Evolutionary conservation across 2,888 invertebrate species (phyloP).

Genomic region (Lochmaea capreae): DNA sequence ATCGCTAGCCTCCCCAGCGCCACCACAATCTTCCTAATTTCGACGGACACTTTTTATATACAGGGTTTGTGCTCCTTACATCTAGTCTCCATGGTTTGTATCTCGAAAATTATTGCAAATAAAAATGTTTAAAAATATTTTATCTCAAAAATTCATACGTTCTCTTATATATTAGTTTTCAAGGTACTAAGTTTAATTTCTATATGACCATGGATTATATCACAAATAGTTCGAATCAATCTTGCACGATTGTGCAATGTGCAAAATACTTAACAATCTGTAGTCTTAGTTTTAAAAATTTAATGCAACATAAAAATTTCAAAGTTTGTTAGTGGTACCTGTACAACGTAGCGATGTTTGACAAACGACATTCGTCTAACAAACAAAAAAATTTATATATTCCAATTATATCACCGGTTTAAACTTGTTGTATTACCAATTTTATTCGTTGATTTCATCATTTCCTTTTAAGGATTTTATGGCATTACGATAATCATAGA

Average conservation of each 20-base stretch:
- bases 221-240: constrained; percentile 61
- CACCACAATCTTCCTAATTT: too few relatives aligned
- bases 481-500: too few relatives aligned
- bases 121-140: constrained; percentile 13
- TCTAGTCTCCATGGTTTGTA: too few relatives aligned
- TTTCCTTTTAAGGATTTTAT: too few relatives aligned
- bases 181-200: constrained; percentile 48
- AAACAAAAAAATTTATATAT: constrained; percentile 14
- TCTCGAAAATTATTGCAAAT: too few relatives aligned
- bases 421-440: constrained; percentile 38
- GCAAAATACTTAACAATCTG: constrained; percentile 61
- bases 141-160: constrained; percentile 1
- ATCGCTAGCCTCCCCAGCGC: too few relatives aligned
- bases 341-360: neutral
- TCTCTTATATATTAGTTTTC: constrained; percentile 17
- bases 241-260: constrained; percentile 57
- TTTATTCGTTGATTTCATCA: constrained; percentile 23
- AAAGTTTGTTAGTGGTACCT: neutral
- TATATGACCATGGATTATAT: constrained; percentile 61
- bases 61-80: too few relatives aligned
- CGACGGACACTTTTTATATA: too few relatives aligned
- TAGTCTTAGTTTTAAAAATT: constrained; percentile 22
- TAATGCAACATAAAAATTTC: neutral
- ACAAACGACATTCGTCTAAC: neutral
- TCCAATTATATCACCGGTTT: constrained; percentile 24